phyloP scores from a whole-genome alignment of 2,797 vertebrate species.

The Siniperca obscura region DNA sequence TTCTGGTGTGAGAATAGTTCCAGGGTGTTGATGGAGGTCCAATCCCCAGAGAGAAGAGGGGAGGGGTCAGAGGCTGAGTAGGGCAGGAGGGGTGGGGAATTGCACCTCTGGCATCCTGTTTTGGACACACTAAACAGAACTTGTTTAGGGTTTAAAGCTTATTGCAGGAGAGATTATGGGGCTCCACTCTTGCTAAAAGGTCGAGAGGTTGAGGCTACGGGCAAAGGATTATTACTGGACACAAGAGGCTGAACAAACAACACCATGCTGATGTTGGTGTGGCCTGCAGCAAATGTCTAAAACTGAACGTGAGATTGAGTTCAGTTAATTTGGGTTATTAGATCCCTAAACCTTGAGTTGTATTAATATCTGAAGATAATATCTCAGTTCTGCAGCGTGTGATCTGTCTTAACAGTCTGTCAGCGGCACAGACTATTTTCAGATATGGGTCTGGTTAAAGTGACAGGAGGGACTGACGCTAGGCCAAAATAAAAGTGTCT shows the following conservation, averaged over 20 bases:
- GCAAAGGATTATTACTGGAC: conserved; percentile 52
- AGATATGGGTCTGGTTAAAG: conserved; percentile 70
- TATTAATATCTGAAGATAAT: conserved; percentile 67
- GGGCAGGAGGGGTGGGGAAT: background rate
- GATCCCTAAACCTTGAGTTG: conserved; percentile 47
- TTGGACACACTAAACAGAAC: conserved; percentile 44
- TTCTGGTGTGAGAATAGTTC: conserved; percentile 16
- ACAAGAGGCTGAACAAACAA: conserved; percentile 42
- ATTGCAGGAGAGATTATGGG: conserved; percentile 56
- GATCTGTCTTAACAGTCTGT: conserved; percentile 63
- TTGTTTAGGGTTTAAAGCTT: conserved; percentile 63
- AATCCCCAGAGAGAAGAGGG: conserved; percentile 22
- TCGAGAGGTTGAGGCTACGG: conserved; percentile 56
- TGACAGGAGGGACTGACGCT: conserved; percentile 49
- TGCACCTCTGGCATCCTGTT: conserved; percentile 51
- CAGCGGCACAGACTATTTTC: conserved; percentile 73
- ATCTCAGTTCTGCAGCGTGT: conserved; percentile 50
- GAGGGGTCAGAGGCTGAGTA: background rate
- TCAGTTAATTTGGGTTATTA: conserved; percentile 50
- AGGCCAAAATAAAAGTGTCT: conserved; percentile 78
- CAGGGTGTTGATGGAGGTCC: conserved; percentile 45
- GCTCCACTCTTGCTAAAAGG: conserved; percentile 50
- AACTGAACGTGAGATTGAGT: conserved; percentile 29
- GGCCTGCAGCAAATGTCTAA: conserved; percentile 39
- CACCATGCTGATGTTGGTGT: conserved; percentile 5